Base-by-base conservation (phyloP, 2,888 invertebrate species). In the Oxyteleia sp. region DNA sequence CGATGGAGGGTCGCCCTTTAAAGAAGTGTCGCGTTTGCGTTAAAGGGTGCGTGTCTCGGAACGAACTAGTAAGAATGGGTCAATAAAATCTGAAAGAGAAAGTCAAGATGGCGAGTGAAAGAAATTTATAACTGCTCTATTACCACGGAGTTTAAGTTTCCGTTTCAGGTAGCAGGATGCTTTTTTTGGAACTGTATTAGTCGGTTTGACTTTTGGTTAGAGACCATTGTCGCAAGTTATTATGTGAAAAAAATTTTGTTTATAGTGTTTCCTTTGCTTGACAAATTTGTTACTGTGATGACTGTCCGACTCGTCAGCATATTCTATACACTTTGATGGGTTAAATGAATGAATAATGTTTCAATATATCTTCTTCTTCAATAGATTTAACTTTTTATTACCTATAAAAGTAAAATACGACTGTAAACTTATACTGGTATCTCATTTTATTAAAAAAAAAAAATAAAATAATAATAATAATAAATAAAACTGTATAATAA, bases 31-130 rank as follows among this genome's bases (percentile, higher is more conserved):
- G 76, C 76, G 57, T 64, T 71, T 45, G 75, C 71, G 61, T 82
- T 76, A 82, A 82, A 82, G 82, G 82, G 71, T 82, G 71, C 47
- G 64, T 66, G 64, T 71, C 69, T 66, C 45, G 57, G 13, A 71
- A 18, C 64, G 61, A 78, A 78, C 53, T 59, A 43, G 71, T 45
- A 57, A 82, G 81, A 82, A 82, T 61, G 72, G 82, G 71, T 82
- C 82, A 78, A 78, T 82, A 82, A 72, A 82, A 76, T 76, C 57
- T 66, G 61, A 66, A 61, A 82, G 57, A 76, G 76, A 71, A 82
- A 82, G 82, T 82, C 76, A 82, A 82, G 82, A 76, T 53, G 76
- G 55, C 64, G 71, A 71, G 71, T 64, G 71, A 76, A 76, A 57
- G 64, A 76, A 71, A 82, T 76, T 76, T 82, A 71, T 82, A 76